Evolutionary conservation across 2,797 vertebrate genomes (phyloP).

Genomic region (Acanthurus lineatus): DNA sequence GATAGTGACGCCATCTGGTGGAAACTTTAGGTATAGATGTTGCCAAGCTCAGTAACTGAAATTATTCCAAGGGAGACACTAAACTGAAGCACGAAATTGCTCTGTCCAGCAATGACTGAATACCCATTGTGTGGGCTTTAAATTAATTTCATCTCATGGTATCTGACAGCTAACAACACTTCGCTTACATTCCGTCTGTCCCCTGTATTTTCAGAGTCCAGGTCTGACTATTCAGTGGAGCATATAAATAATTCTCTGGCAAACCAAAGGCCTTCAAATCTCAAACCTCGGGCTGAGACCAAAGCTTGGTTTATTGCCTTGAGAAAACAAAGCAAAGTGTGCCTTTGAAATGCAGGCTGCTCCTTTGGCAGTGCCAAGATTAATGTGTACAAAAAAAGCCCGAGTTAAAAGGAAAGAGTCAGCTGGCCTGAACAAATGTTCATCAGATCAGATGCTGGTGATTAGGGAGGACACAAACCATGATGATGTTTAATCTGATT

Average conservation of each 20-base stretch:
- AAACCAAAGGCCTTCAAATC: conserved; percentile 25
- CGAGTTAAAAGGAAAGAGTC: neutral
- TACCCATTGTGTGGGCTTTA: neutral
- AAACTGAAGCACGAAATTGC: neutral
- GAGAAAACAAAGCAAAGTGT: conserved; percentile 23
- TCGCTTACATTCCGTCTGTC: neutral
- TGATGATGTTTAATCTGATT: neutral
- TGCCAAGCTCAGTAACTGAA: too few species aligned
- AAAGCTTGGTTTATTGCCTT: conserved; percentile 27
- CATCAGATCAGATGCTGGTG: neutral
- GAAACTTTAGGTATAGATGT: too few species aligned
- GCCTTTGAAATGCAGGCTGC: conserved; percentile 25
- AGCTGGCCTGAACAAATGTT: neutral
- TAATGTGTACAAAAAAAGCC: neutral
- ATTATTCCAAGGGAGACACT: neutral
- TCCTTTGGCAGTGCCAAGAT: conserved; percentile 26
- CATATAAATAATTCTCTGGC: conserved; percentile 31
- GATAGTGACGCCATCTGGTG: too few species aligned
- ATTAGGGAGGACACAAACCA: neutral
- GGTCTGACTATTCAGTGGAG: conserved; percentile 14
- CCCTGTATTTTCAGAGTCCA: neutral
- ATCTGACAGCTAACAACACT: neutral
- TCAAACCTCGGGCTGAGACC: conserved; percentile 11
- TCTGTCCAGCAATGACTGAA: neutral
- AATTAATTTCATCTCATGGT: neutral